Conservation (phyloP, 2,113 vertebrate species). For the Gyps fulvus region DNA sequence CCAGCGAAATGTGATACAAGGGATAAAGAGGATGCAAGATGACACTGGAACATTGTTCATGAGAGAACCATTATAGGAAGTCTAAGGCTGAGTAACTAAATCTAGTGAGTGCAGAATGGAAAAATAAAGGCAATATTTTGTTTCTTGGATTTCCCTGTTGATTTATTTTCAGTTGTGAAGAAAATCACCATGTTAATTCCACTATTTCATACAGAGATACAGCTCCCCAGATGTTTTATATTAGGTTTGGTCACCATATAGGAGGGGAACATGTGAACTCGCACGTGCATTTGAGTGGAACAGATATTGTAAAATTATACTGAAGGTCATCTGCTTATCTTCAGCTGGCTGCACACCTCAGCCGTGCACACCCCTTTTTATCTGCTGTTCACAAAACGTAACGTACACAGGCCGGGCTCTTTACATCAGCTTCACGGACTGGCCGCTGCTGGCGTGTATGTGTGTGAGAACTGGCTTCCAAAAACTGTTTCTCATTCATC, state of each 20-base stretch:
- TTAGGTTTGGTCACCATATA: not conserved
- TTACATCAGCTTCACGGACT: fast-evolving
- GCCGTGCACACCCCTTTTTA: not conserved
- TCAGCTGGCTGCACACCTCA: not conserved
- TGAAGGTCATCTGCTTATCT: not conserved
- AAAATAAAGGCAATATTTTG: not conserved
- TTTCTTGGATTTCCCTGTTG: not conserved
- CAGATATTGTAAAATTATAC: not conserved
- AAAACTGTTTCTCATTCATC: not conserved
- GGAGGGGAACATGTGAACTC: not conserved
- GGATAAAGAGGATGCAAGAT: not conserved
- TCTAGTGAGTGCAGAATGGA: not conserved
- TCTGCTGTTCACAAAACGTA: fast-evolving
- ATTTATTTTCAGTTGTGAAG: not conserved
- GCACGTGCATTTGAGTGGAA: not conserved
- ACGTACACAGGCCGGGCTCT: too few species aligned
- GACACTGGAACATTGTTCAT: not conserved
- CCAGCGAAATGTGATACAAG: not conserved
- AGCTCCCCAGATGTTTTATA: not conserved
- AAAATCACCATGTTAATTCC: not conserved
- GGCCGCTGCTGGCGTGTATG: fast-evolving
- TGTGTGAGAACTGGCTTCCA: not conserved
- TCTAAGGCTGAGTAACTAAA: not conserved
- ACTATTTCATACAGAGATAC: not conserved
- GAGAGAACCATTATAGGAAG: not conserved